A percentile compares a stretch with the other conserved stretches of the same genome.
Conservation (phyloP, 2,888 invertebrate genomes). For the Elmis aenea region DNA sequence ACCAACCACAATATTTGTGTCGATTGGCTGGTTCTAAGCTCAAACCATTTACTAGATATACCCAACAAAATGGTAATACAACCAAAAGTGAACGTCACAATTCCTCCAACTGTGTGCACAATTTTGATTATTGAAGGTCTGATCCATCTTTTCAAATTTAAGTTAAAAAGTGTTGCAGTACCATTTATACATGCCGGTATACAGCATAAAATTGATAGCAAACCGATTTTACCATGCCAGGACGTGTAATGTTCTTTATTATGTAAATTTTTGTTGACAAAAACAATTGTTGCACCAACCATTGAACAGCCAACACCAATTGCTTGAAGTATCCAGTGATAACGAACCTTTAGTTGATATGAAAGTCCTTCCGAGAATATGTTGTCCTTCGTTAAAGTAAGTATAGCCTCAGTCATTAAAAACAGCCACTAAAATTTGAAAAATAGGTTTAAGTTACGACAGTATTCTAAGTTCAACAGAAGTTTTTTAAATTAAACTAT, state of each 20-base stretch:
- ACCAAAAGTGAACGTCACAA: slow-evolving; percentile 2
- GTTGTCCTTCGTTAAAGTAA: slow-evolving; percentile 2
- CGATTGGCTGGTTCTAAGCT: background rate
- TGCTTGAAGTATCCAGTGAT: slow-evolving; percentile 4
- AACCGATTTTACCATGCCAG: slow-evolving; percentile 1
- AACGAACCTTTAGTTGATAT: slow-evolving; percentile 1
- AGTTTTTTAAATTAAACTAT: too few relatives aligned
- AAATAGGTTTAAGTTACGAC: too few relatives aligned
- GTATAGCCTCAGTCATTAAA: slow-evolving; percentile 4
- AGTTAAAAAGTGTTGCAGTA: slow-evolving; percentile 1
- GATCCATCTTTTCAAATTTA: slow-evolving; percentile 1
- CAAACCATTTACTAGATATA: slow-evolving; percentile 2
- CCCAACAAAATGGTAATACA: slow-evolving; percentile 1
- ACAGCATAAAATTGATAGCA: slow-evolving; percentile 1
- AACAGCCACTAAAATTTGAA: slow-evolving; percentile 5
- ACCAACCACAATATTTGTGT: background rate
- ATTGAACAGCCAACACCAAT: slow-evolving; percentile 2
- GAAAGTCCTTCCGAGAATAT: slow-evolving; percentile 5
- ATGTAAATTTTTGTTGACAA: background rate
- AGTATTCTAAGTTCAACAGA: too few relatives aligned
- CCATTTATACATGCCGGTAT: slow-evolving; percentile 5
- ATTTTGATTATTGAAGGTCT: slow-evolving; percentile 4
- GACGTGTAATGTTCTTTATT: slow-evolving; percentile 5
- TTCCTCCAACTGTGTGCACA: slow-evolving; percentile 2
- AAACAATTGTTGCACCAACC: slow-evolving; percentile 1